phyloP scores from a whole-genome alignment of 2,888 invertebrate species.

The Danaus chrysippus region DNA sequence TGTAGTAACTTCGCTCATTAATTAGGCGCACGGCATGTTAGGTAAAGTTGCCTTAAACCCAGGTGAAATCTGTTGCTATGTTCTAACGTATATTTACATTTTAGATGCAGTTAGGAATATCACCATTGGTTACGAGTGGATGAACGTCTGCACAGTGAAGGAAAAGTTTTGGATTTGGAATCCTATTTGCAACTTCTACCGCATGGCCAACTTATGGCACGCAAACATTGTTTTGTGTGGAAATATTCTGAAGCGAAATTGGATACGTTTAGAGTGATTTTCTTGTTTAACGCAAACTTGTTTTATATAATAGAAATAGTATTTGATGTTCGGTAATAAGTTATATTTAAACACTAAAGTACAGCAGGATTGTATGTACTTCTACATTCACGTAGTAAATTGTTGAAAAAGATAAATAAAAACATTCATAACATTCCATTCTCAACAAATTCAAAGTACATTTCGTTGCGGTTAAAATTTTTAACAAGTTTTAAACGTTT shows the following conservation, averaged over 20 bases:
- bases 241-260: conserved; percentile 18
- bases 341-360: too few relatives aligned
- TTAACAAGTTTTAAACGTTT: conserved; percentile 21
- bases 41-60: conserved; percentile 11
- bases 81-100: conserved; percentile 15
- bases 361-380: too few relatives aligned
- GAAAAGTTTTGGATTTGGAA: conserved; percentile 36
- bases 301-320: neutral
- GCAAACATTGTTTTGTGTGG: conserved; percentile 29
- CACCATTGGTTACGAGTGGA: conserved; percentile 34
- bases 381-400: too few relatives aligned
- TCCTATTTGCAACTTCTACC: conserved; percentile 34
- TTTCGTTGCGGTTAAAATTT: conserved; percentile 18
- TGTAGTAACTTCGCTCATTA: conserved; percentile 20
- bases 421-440: conserved; percentile 7
- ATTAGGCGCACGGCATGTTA: conserved; percentile 23
- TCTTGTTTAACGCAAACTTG: neutral
- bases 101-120: conserved; percentile 14
- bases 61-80: conserved; percentile 12
- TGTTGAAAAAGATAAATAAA: neutral
- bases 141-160: conserved; percentile 40
- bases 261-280: conserved; percentile 20
- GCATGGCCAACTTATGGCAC: conserved; percentile 31
- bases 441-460: neutral
- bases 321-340: neutral